Evolutionary conservation across 2,888 invertebrate genomes (phyloP), one percentile per base, ranked within the genome.

Genomic region (Zhengitettix transpicula): DNA sequence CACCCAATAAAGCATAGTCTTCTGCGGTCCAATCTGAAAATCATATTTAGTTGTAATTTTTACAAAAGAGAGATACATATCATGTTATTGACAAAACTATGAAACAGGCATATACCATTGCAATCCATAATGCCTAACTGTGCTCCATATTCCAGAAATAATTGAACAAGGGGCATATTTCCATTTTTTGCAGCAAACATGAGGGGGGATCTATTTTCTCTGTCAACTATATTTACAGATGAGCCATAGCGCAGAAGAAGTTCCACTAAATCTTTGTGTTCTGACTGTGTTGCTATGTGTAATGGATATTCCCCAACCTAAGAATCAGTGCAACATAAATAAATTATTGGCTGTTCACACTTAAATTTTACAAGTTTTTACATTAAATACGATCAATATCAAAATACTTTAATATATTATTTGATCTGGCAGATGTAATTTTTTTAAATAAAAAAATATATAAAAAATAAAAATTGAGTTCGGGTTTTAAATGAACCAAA

Each of bases 171-270:
- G 10, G 67, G 62, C 56, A 64, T 61, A 58, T 68, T 67, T 11
- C 70, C 70, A 58, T 64, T 61, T 55, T 68, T 65, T 17, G 70
- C 69, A 40, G 69, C 70, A 10, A 70, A 62, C 70, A 70, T 70
- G 2, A 71, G 63, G 1, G 70, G 68, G 9, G 70, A 68, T 55
- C 68, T 63, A 54, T 66, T 65, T 53, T 70, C 67, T 42, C 66
- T 60, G 60, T 70, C 69, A 1, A 66, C 61, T 9, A 68, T 66
- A 59, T 70, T 69, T 10, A 69, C 67, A 17, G 67, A 66, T 40
- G 69, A 66, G 3, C 68, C 68, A 59, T 66, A 67, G 15, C 68
- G 63, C 15, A 71, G 61, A 28, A 70, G 61, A 17, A 69, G 63
- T 57, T 69, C 68, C 9, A 68, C 68, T 40, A 70, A 61, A 52